Evolutionary conservation across 2,888 invertebrate genomes (phyloP).

Genomic region (Metellina segmentata): DNA sequence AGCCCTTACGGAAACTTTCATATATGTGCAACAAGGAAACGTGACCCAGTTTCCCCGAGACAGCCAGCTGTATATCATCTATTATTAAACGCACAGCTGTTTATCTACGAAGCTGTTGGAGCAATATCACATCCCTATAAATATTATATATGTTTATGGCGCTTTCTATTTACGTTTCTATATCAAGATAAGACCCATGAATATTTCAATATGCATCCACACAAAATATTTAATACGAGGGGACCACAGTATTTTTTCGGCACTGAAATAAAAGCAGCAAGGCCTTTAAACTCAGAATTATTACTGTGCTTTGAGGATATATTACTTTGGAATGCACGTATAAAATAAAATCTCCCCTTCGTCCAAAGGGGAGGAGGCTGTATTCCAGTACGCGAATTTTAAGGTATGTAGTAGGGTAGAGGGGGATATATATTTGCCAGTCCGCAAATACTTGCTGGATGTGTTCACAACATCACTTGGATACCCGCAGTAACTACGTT

Average conservation of each 20-base stretch:
- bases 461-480: neutral
- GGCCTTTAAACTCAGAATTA: neutral
- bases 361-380: neutral
- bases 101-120: neutral
- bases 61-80: neutral
- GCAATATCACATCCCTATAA: neutral
- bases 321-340: neutral
- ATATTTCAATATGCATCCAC: conserved; percentile 24
- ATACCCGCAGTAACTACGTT: neutral
- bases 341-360: neutral
- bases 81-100: neutral
- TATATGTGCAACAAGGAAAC: neutral
- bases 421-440: neutral
- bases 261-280: neutral
- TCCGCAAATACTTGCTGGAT: neutral
- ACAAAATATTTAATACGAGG: neutral
- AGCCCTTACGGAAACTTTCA: neutral
- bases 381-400: neutral
- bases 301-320: neutral
- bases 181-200: neutral
- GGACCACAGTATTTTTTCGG: neutral
- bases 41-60: neutral
- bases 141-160: conserved; percentile 23
- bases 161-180: neutral
- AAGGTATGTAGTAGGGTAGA: neutral